phyloP scores from a whole-genome alignment of 2,797 vertebrate genomes.

The Acipenser oxyrinchus region DNA sequence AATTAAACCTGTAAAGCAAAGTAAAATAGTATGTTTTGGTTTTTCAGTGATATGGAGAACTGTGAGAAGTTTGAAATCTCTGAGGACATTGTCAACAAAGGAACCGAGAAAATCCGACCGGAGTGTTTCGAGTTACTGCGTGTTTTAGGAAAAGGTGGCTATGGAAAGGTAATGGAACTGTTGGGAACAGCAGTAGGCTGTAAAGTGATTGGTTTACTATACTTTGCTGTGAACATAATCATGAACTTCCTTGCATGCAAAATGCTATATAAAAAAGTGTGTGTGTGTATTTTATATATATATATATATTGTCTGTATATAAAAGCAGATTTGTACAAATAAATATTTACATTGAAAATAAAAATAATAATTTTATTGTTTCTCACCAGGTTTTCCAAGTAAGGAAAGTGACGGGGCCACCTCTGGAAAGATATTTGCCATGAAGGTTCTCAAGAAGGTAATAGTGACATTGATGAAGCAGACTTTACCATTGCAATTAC shows the following conservation, averaged over 20 bases:
- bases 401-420: slow-evolving; percentile 82
- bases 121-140: slow-evolving; percentile 92
- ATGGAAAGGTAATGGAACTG: slow-evolving; percentile 80
- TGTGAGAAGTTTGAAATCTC: slow-evolving; percentile 97
- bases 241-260: too few species aligned
- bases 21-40: slow-evolving; percentile 14
- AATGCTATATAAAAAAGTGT: too few species aligned
- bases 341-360: background rate
- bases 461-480: too few species aligned
- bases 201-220: background rate
- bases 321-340: too few species aligned
- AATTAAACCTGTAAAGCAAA: too few species aligned
- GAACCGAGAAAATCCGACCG: slow-evolving; percentile 88
- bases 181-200: background rate
- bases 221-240: too few species aligned
- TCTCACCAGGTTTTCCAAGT: slow-evolving; percentile 84
- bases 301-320: too few species aligned
- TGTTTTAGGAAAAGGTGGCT: slow-evolving; percentile 91
- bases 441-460: slow-evolving; percentile 97
- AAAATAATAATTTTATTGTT: slow-evolving; percentile 6
- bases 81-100: slow-evolving; percentile 89
- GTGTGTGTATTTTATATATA: too few species aligned
- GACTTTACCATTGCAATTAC: too few species aligned
- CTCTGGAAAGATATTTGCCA: slow-evolving; percentile 90
- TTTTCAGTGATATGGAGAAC: slow-evolving; percentile 87